Conservation (phyloP, 23 tunicate species). For the Corella eumyota region DNA sequence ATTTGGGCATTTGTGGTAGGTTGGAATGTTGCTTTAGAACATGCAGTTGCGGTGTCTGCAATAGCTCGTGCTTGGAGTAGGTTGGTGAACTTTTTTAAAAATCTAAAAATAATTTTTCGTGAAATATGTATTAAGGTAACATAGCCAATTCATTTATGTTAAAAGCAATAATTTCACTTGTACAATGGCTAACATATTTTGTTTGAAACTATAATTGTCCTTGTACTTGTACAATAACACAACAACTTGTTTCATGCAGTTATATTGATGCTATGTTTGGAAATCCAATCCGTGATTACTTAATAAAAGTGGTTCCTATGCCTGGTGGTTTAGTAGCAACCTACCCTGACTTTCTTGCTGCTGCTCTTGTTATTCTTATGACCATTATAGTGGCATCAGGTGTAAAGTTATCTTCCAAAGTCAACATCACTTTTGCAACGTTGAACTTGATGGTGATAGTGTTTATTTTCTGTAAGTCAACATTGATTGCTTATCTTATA, state of each 20-base stretch:
- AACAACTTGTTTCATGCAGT: constrained; percentile 1
- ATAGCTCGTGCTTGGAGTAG: constrained; percentile 24
- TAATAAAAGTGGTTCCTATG: constrained; percentile 13
- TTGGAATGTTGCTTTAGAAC: constrained; percentile 38
- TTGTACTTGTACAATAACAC: too few relatives aligned
- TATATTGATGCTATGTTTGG: constrained; percentile 11
- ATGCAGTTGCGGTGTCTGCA: constrained; percentile 10
- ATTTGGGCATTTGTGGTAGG: constrained; percentile 41
- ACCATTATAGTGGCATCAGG: constrained; percentile 23
- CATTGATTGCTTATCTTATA: constrained; percentile 9
- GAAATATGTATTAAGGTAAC: too few relatives aligned
- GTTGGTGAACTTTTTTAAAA: constrained; percentile 11
- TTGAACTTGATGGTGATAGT: constrained; percentile 27
- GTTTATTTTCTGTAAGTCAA: constrained; percentile 35
- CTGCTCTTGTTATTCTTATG: constrained; percentile 5
- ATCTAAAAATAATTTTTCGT: too few relatives aligned
- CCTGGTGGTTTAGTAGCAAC: constrained; percentile 13
- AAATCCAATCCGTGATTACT: constrained; percentile 1
- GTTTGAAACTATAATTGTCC: too few relatives aligned
- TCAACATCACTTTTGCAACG: constrained; percentile 17
- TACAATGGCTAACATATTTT: too few relatives aligned
- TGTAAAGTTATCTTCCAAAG: constrained; percentile 38
- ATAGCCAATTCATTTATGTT: too few relatives aligned
- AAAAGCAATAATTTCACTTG: too few relatives aligned
- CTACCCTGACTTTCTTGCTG: constrained; percentile 27